Evolutionary conservation across 2,113 vertebrate species (phyloP), one percentile per base, ranked within the genome.

Genomic region (Xiphias gladius): DNA sequence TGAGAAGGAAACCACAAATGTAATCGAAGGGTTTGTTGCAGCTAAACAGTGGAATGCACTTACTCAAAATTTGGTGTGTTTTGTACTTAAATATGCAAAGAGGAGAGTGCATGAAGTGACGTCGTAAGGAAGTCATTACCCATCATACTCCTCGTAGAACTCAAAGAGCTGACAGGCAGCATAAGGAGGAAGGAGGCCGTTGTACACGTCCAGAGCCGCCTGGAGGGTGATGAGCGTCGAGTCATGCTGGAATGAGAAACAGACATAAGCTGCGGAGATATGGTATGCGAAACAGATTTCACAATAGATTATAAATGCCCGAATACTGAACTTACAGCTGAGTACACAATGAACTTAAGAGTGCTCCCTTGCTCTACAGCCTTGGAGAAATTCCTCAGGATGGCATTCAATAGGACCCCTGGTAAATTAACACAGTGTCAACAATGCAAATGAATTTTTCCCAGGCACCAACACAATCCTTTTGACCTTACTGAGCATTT

Each of bases 121-220:
- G 37, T 30, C 80, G 76, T 79, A 83, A 30, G 64, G 76, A 80
- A 83, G 76, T 87, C 95, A 96, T 94, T 95, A 96, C 97, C 96
- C 96, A 63, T 95, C 94, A 86, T 92, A 85, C 79, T 97, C 96
- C 57, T 94, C 87, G 84, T 97, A 96, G 90, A 98, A 90, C 91
- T 99, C 97, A 91, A 96, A 96, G 71, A 97, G 79, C 61, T 97
- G 96, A 92, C 97, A 97, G 80, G 97, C 91, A 46, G 96, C 95
- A 0, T 97, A 98, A 13, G 97, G 96, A 75, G 97, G 96, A 43
- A 97, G 92, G 20, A 93, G 89, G 82, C 95, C 94, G 32, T 96
- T 96, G 94, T 93, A 97, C 59, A 97, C 93, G 73, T 94, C 93
- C 79, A 97, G 94, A 71, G 97, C 97, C 54, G 95, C 95, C 94